Evolutionary conservation across 2,113 vertebrate genomes (phyloP).

Genomic region (Spilogale gracilis): DNA sequence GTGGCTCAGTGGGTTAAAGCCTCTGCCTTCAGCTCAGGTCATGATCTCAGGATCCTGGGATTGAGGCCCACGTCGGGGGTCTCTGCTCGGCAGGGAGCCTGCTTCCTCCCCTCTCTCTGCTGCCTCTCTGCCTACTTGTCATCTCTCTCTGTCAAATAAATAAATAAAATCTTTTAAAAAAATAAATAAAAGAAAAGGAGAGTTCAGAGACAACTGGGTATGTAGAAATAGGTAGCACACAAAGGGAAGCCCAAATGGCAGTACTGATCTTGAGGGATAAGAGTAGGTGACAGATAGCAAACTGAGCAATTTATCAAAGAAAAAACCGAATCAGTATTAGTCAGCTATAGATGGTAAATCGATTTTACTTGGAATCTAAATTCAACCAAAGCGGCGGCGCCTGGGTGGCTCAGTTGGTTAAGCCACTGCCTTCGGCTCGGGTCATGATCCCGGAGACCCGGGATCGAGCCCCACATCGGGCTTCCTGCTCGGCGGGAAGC

Average conservation of each 20-base stretch:
- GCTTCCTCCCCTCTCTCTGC: too few species aligned
- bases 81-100: too few species aligned
- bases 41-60: too few species aligned
- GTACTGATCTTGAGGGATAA: slow-evolving; percentile 37
- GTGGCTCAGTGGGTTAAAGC: too few species aligned
- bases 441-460: background rate
- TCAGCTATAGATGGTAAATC: background rate
- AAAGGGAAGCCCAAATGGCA: background rate
- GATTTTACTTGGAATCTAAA: slow-evolving; percentile 47
- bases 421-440: background rate
- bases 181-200: background rate
- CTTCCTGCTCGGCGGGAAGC: background rate
- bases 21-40: too few species aligned
- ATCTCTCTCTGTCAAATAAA: too few species aligned
- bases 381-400: background rate
- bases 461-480: too few species aligned
- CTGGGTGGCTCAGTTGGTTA: background rate
- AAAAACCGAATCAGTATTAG: slow-evolving; percentile 18
- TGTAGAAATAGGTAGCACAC: background rate
- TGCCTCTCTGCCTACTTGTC: too few species aligned
- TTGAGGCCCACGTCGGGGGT: too few species aligned
- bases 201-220: background rate
- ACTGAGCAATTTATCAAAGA: slow-evolving; percentile 42
- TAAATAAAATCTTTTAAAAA: too few species aligned
- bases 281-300: slow-evolving; percentile 51